These are phyloP conservation scores for Griposia aprilina DNA, from an alignment of 2,888 invertebrate species.

Conservation along the genomic window DNA sequence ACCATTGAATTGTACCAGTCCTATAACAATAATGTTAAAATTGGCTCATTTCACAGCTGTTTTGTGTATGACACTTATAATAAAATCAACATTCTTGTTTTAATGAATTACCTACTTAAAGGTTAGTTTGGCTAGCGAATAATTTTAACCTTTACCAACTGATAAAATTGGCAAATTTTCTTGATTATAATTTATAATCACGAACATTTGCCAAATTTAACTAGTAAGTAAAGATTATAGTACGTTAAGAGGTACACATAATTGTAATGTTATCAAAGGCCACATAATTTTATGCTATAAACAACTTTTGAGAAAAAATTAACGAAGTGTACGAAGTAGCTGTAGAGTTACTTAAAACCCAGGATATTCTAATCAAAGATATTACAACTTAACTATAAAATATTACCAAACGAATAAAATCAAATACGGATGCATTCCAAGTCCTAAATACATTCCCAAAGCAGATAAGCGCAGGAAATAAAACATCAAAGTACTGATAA, in stretches of 20 bases:
- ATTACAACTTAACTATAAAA: not conserved
- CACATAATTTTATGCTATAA: too few species aligned
- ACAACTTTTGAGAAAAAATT: too few species aligned
- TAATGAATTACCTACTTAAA: conserved; percentile 27
- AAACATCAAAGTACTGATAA: conserved; percentile 86
- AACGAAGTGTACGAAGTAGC: not conserved
- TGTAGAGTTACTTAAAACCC: not conserved
- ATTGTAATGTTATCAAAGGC: not conserved
- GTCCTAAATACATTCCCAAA: conserved; percentile 73
- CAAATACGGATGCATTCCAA: conserved; percentile 53
- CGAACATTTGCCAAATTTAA: too few species aligned
- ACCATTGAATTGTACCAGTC: conserved; percentile 31
- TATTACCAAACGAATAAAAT: conserved; percentile 7
- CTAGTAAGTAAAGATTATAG: not conserved
- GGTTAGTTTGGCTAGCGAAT: conserved; percentile 13
- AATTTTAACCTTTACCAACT: not conserved
- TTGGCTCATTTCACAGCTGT: conserved; percentile 23
- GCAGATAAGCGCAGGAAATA: conserved; percentile 86
- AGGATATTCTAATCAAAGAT: not conserved
- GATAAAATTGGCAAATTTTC: conserved; percentile 12
- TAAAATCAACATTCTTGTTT: conserved; percentile 50
- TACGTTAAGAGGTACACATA: not conserved
- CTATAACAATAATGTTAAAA: conserved; percentile 29
- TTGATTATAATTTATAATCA: not conserved
- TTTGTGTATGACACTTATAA: conserved; percentile 29